Evolutionary conservation across 92 coral and sea anemone genomes (phyloP).

Genomic region (Actinernus sp.): DNA sequence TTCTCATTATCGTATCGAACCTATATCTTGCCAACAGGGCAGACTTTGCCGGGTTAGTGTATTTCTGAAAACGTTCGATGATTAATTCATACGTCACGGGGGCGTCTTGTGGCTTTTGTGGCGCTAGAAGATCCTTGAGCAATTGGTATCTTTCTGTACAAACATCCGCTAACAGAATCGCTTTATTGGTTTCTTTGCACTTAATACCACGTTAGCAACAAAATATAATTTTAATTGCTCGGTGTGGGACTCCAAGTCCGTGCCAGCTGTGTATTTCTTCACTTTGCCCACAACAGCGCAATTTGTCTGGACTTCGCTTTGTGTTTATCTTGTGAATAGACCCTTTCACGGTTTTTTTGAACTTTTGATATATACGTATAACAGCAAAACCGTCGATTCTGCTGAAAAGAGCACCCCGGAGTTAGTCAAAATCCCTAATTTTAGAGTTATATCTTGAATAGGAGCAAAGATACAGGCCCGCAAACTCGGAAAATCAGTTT

Average conservation of each 20-base stretch:
- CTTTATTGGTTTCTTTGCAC: neutral
- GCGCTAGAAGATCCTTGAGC: neutral
- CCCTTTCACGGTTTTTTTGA: too few species aligned
- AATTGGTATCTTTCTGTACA: neutral
- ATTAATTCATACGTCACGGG: neutral
- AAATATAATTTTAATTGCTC: neutral
- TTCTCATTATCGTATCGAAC: neutral
- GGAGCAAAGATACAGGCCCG: too few species aligned
- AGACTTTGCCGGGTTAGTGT: slow-evolving; percentile 2
- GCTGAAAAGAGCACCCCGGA: too few species aligned
- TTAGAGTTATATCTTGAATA: too few species aligned
- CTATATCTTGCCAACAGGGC: neutral
- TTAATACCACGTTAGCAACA: neutral
- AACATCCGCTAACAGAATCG: neutral
- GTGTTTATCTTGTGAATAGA: too few species aligned
- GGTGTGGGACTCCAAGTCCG: neutral
- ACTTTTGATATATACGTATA: too few species aligned
- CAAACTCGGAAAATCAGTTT: too few species aligned
- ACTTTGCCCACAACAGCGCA: too few species aligned
- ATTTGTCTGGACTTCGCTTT: too few species aligned
- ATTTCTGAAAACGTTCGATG: neutral
- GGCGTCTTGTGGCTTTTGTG: neutral
- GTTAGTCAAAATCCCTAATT: too few species aligned
- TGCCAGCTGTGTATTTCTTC: too few species aligned
- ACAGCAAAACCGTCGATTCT: too few species aligned